Conservation (phyloP, 2,113 vertebrate species). For the Acanthisitta chloris region DNA sequence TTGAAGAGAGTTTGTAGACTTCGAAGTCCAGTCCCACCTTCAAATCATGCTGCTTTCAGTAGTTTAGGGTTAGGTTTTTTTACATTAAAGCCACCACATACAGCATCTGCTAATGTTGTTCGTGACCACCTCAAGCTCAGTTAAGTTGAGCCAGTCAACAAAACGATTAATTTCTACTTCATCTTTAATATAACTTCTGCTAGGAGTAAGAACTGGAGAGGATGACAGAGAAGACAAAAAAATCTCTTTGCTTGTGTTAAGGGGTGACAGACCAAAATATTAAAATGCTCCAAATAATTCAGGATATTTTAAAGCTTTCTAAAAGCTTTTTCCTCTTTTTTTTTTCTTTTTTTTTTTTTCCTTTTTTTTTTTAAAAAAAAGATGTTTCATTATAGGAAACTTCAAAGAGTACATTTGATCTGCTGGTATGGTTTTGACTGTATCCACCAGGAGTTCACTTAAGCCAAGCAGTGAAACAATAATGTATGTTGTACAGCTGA, state of each 20-base stretch:
- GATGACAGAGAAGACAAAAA: neutral
- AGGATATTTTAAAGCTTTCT: constrained; percentile 29
- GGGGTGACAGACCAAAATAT: neutral
- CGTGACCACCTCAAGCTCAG: neutral
- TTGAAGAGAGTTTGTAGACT: neutral
- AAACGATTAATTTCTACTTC: neutral
- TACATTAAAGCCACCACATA: neutral
- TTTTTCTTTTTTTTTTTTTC: neutral
- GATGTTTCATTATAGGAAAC: constrained; percentile 54
- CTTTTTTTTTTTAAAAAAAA: neutral
- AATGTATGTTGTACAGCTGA: constrained; percentile 13
- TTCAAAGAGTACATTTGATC: constrained; percentile 66
- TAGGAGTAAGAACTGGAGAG: neutral
- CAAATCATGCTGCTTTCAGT: neutral
- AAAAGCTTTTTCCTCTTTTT: neutral
- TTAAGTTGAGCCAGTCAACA: neutral
- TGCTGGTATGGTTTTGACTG: constrained; percentile 53
- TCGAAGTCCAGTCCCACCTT: neutral
- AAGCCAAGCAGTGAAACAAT: constrained; percentile 6
- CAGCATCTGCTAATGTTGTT: neutral
- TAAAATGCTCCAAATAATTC: constrained; percentile 3
- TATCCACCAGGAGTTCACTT: constrained; percentile 25
- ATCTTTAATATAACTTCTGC: neutral
- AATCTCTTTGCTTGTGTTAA: neutral
- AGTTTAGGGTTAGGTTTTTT: neutral